Base-by-base conservation (phyloP, 2,113 vertebrate species). In the Morone chrysops region DNA sequence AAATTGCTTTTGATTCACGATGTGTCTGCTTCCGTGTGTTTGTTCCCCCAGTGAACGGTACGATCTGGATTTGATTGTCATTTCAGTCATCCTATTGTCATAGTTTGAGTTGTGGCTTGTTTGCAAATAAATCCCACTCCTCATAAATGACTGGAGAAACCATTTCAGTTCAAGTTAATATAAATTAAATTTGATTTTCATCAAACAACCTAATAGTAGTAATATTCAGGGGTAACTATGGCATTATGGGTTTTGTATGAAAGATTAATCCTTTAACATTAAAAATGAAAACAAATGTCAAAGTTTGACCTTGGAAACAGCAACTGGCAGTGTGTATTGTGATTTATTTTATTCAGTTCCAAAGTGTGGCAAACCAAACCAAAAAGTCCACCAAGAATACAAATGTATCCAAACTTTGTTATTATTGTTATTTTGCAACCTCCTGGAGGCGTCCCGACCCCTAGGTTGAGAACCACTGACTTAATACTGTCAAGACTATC, bases 1-100 rank as follows among this genome's bases (percentile, higher is more conserved):
- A 90, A 92, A 94, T 92, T 92, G 90, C 89, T 86, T 94, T 91
- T 92, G 90, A 90, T 90, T 92, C 82, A 82, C 70, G 18, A 78
- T 25, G 65, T 56, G 62, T 75, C 61, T 51, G 75, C 31, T 4
- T 65, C 67, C 5, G 4, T 65, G 62, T 61, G 86, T 84, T 82
- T 79, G 80, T 89, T 76, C 89, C 77, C 79, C 69, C 13, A 5
- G 38, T 31, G 53, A 88, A 40, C 5, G 1, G 18, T 20, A 48
- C 38, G 14, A 69, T 48, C n/a, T 57, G 60, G 59, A 75, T 60
- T 18, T 57, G 45, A 74, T 75, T 78, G 80, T 83, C 57, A 65
- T 80, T 84, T 70, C 50, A 54, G 57, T 57, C 63, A 61, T 83
- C 82, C 72, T 63, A 50, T 56, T 72, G 54, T 65, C 71, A 57